These are phyloP conservation scores for Pteromalus puparum DNA, from an alignment of 1,140 invertebrate genomes.

Conservation along the genomic window DNA sequence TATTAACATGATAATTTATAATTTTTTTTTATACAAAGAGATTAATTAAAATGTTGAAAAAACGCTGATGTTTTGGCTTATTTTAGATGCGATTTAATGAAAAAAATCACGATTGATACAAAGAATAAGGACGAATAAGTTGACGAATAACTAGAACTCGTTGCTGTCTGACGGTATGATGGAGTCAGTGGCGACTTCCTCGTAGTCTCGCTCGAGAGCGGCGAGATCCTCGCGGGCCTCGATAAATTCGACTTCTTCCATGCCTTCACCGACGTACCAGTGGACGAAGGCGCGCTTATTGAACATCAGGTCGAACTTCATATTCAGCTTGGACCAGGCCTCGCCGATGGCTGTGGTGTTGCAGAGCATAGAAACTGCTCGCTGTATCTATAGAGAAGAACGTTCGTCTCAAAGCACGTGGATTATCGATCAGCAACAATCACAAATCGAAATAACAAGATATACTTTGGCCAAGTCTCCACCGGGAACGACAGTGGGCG, in stretches of 20 bases:
- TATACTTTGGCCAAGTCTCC: constrained; percentile 59
- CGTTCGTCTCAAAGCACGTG: neutral
- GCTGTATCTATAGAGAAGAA: constrained; percentile 50
- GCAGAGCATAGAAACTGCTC: constrained; percentile 60
- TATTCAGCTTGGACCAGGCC: constrained; percentile 55
- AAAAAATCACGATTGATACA: neutral
- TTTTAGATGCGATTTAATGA: neutral
- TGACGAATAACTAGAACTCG: neutral
- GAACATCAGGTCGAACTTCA: constrained; percentile 61
- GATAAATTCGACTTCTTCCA: constrained; percentile 88
- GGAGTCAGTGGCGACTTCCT: constrained; percentile 78
- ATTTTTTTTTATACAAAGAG: constrained; percentile 44
- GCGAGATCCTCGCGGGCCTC: constrained; percentile 90
- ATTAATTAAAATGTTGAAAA: constrained; percentile 24
- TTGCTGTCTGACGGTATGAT: neutral
- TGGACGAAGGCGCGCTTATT: constrained; percentile 84
- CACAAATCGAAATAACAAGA: neutral
- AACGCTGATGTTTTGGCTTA: neutral
- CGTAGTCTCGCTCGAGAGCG: constrained; percentile 82
- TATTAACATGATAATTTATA: constrained; percentile 26
- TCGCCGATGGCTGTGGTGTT: constrained; percentile 75
- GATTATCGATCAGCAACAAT: neutral
- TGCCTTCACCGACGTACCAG: constrained; percentile 87
- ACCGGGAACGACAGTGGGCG: constrained; percentile 57
- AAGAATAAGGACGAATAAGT: neutral